Evolutionary conservation across 1,140 invertebrate species (phyloP), one percentile per base, ranked within the genome.

Genomic region (Drosophila kanapiae): DNA sequence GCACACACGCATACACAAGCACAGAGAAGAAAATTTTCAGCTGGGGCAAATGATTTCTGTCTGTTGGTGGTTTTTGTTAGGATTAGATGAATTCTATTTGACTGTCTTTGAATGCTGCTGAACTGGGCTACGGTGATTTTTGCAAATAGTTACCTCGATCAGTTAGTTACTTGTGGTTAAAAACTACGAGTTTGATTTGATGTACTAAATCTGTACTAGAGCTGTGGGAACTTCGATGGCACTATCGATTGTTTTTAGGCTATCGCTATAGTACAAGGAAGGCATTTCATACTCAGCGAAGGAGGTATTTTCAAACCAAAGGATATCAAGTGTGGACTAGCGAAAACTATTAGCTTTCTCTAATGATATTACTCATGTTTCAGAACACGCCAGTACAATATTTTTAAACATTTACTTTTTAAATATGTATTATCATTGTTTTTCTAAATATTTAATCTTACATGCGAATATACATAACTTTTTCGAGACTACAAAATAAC

Each of bases 21-120:
- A 79, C 74, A 49, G 63, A 48, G 49, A 78, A 78, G 75, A 69
- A 69, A 78, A 77, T 77, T 68, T 62, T 68, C 75, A 51, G 53
- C 54, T 60, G 70, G 68, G 70, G 23, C 67, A 35, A 59, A 74
- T 72, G 70, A 74, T 49, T 59, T 71, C 49, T 27, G 53, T 60
- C 27, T 72, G 53, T 60, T 70, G 48, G 67, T 33, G 54, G 38
- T 35, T 68, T 63, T 14, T 10, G 63, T 37, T 23, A 42, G 68
- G 53, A 49, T 51, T 51, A 16, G 53, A 72, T 74, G 70, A 42
- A 37, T 60, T 70, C 51, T 42, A 38, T 43, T 61, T 43, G 54
- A 57, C 65, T 78, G 47, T 65, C 75, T 69, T 51, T 69, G 23
- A 11, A 60, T 69, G 75, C 56, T 49, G 48, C 35, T 77, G 56